phyloP scores from a whole-genome alignment of 2,797 vertebrate genomes.

The Cossypha heuglini region DNA sequence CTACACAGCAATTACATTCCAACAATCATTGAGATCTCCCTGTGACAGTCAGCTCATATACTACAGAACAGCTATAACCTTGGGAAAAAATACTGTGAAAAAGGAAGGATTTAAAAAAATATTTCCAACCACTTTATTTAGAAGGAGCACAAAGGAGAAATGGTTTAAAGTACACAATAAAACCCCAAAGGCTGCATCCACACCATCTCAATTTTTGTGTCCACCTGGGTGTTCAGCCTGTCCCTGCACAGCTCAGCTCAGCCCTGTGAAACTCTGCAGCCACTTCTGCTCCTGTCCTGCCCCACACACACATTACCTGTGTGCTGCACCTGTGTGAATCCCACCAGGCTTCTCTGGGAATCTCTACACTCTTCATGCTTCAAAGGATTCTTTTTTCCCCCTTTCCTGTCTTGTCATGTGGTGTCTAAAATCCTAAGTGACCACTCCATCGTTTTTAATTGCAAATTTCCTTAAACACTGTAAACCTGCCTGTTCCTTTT shows the following conservation, averaged over 20 bases:
- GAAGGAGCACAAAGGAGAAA: neutral
- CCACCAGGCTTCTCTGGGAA: accelerated
- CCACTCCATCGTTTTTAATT: neutral
- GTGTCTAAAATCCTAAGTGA: neutral
- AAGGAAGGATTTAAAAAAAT: neutral
- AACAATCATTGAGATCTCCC: neutral
- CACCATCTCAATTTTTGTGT: neutral
- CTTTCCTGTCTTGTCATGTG: neutral
- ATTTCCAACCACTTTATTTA: neutral
- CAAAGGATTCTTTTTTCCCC: neutral
- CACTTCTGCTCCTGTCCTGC: neutral
- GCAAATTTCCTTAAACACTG: neutral
- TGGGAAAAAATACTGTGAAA: neutral
- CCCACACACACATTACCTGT: neutral
- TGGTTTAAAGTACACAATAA: neutral
- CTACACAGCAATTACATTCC: neutral
- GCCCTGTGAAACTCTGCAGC: neutral
- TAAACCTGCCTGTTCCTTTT: neutral
- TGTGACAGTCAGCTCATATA: neutral
- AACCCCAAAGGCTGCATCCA: neutral
- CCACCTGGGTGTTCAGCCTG: neutral
- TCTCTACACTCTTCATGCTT: neutral
- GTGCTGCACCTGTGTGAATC: accelerated
- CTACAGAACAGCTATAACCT: neutral
- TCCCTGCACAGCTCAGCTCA: neutral